These are phyloP conservation scores for Latrodectus geometricus DNA, from an alignment of 1,140 invertebrate genomes.

Conservation along the genomic window DNA sequence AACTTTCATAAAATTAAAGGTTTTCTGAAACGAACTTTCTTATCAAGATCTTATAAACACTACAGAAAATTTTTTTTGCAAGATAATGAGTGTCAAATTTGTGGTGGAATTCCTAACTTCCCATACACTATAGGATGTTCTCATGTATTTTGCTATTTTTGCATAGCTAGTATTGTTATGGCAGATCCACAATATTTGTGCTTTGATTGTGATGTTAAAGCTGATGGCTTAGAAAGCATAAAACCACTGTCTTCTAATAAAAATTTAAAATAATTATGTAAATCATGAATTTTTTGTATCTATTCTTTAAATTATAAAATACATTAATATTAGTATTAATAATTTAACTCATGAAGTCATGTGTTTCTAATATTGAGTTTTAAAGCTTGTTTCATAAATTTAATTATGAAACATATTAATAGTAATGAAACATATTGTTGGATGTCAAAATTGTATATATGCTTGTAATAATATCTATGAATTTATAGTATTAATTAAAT, in stretches of 20 bases:
- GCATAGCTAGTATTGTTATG: conserved; percentile 36
- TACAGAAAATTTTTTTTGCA: conserved; percentile 25
- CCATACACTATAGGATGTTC: conserved; percentile 36
- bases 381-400: no score
- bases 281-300: no score
- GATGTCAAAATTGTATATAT: no score
- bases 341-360: no score
- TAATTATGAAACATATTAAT: no score
- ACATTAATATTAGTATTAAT: no score
- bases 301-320: no score
- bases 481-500: no score
- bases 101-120: conserved; percentile 31
- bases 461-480: no score
- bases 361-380: no score
- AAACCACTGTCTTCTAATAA: conserved; percentile 25
- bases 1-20: conserved; percentile 30
- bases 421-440: no score
- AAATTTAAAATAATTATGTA: background rate
- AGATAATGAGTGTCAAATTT: conserved; percentile 13
- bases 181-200: conserved; percentile 36
- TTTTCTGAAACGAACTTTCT: conserved; percentile 17
- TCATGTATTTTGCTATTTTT: conserved; percentile 51
- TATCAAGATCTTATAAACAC: conserved; percentile 6
- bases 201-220: conserved; percentile 40
- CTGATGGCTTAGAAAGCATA: conserved; percentile 36